Conservation (phyloP, 1,140 invertebrate genomes). For the Drosophila subpulchrella region DNA sequence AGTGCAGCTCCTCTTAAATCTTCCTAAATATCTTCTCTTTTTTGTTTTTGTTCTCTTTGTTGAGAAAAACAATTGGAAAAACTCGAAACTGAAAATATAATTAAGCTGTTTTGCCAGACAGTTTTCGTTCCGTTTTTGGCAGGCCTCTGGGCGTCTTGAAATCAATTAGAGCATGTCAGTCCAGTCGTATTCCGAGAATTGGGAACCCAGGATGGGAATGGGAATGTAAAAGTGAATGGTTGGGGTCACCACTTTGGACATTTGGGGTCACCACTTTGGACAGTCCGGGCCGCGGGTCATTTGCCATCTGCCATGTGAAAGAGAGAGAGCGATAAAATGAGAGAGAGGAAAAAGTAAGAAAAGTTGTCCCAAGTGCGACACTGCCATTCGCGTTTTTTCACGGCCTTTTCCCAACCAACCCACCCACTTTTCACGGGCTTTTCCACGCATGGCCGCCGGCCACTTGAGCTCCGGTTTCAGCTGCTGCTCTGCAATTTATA, state of each 20-base stretch:
- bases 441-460: slow-evolving; percentile 33
- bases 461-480: slow-evolving; percentile 22
- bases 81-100: slow-evolving; percentile 73
- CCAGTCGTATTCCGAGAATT: slow-evolving; percentile 9
- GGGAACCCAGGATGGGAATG: not conserved
- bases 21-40: too few relatives aligned
- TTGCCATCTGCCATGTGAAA: slow-evolving; percentile 14
- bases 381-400: slow-evolving; percentile 2
- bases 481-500: slow-evolving; percentile 30
- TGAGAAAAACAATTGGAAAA: slow-evolving; percentile 64
- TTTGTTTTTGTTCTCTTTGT: not conserved
- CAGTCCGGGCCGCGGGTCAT: slow-evolving; percentile 22
- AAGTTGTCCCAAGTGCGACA: slow-evolving; percentile 27
- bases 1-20: slow-evolving; percentile 19
- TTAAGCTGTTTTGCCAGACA: slow-evolving; percentile 56
- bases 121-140: slow-evolving; percentile 27
- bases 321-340: not conserved
- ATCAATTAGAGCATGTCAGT: slow-evolving; percentile 70
- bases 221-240: too few relatives aligned
- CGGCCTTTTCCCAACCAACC: slow-evolving; percentile 1
- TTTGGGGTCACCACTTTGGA: slow-evolving; percentile 14
- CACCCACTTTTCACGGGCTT: slow-evolving; percentile 13
- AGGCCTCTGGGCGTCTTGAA: slow-evolving; percentile 50
- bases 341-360: not conserved
- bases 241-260: slow-evolving; percentile 12